Evolutionary conservation across 2,113 vertebrate species (phyloP), one percentile per base, ranked within the genome.

Genomic region (Lamprotornis superbus): DNA sequence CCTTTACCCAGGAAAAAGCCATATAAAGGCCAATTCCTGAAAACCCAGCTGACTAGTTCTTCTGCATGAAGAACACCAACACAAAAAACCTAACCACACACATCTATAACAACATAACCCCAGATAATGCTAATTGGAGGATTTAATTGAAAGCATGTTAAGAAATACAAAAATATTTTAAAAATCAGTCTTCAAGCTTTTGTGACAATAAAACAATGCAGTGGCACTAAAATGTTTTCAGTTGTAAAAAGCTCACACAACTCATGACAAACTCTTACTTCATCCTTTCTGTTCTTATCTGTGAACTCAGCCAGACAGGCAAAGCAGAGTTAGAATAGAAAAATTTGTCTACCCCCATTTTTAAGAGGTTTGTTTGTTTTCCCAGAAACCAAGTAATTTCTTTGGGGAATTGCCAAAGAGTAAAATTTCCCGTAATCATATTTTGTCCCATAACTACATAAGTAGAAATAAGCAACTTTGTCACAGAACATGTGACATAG

Each of bases 171-270:
- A 63, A 64, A 11, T 33, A 53, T 53, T 33, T 17, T 21, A 8
- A n/a, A n/a, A n/a, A n/a, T 7, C 28, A 46, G 6, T 40, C 19
- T 77, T 52, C 30, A 46, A 55, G 64, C 16, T 67, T 79, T 14
- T 80, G 11, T 65, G 25, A 28, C 16, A 40, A 15, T 47, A 53
- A 44, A 64, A 57, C 5, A 14, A 28, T 18, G 15, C 22, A 70
- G 4, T 0, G 1, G 12, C 19, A 59, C 3, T 4, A 50, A 78
- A 74, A 12, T 18, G 1, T 30, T 64, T 27, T 56, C 14, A 20
- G 5, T 35, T 75, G 47, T 56, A 27, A 30, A 30, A 55, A 56
- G 5, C 10, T 68, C 15, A 22, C 12, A 17, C 4, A 74, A 15
- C 14, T 49, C 10, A 25, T 27, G 15, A 49, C 14, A 59, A 69